These are phyloP conservation scores for Puma concolor DNA, from an alignment of 2,113 vertebrate species.

Conservation along the genomic window DNA sequence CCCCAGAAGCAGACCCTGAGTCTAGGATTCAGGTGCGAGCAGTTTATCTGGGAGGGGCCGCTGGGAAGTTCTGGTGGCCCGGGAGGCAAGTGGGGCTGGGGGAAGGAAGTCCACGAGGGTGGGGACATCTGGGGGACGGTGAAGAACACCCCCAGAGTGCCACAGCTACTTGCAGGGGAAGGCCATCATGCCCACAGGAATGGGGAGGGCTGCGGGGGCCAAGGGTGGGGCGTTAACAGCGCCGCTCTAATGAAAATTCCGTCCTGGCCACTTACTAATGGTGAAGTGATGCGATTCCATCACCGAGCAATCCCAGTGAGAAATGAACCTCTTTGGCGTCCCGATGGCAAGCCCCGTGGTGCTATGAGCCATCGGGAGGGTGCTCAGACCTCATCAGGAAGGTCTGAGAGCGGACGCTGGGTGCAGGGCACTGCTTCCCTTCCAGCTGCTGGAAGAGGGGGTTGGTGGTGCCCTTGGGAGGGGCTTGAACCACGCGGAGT, in stretches of 20 bases:
- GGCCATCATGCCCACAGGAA: background rate
- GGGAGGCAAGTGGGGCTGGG: background rate
- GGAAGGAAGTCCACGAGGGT: background rate
- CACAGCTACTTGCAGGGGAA: background rate
- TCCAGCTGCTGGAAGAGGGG: background rate
- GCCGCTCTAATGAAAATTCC: background rate
- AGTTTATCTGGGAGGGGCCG: background rate
- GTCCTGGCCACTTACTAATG: too few relatives aligned
- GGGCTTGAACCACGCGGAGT: background rate
- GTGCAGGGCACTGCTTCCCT: background rate
- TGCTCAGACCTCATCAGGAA: background rate
- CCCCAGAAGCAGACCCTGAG: background rate
- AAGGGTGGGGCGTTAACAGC: rapidly evolving
- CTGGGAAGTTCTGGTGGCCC: background rate
- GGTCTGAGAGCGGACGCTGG: background rate
- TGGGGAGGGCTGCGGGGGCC: background rate
- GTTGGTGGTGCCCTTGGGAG: background rate
- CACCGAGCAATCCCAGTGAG: background rate
- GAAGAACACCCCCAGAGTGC: background rate
- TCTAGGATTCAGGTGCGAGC: background rate
- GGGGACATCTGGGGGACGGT: background rate
- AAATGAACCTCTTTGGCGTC: background rate
- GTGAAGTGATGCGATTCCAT: too few relatives aligned
- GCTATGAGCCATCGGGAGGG: background rate
- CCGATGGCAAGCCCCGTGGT: background rate